Evolutionary conservation across 2,113 vertebrate genomes (phyloP).

Genomic region (Neotragus pygmaeus): DNA sequence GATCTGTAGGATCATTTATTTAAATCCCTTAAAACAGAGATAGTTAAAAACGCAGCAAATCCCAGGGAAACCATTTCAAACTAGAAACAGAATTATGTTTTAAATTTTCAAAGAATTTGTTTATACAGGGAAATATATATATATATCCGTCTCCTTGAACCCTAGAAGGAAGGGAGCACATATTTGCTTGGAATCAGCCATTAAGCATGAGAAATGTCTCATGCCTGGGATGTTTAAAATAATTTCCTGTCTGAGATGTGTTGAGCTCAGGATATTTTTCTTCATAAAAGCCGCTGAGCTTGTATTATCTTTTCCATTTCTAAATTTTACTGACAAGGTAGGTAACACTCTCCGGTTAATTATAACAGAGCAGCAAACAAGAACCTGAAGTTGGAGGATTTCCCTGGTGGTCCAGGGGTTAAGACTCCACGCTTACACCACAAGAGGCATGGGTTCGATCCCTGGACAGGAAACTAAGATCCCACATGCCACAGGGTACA

Average conservation of each 20-base stretch:
- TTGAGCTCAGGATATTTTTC: background rate
- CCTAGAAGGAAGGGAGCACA: background rate
- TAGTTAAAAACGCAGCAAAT: conserved; percentile 20
- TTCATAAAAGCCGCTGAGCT: background rate
- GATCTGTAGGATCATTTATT: background rate
- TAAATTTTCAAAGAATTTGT: conserved; percentile 40
- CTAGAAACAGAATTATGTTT: background rate
- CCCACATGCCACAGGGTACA: background rate
- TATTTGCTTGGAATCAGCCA: background rate
- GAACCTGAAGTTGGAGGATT: background rate
- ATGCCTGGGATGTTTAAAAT: conserved; percentile 21
- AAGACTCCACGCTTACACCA: background rate
- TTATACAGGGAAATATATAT: background rate
- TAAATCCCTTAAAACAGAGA: conserved; percentile 12
- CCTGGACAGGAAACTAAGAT: background rate
- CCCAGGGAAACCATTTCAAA: conserved; percentile 24
- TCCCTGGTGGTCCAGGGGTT: background rate
- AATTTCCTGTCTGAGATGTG: conserved; percentile 18
- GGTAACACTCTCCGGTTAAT: background rate
- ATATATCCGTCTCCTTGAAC: conserved; percentile 27
- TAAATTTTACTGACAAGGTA: background rate
- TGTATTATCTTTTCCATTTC: background rate
- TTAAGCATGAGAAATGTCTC: conserved; percentile 39
- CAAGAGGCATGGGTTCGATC: background rate
- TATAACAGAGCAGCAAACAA: background rate